A percentile compares a stretch with the other conserved stretches of the same genome.
These are phyloP conservation scores for Parnassius mnemosyne DNA, from an alignment of 2,888 invertebrate genomes.

Conservation along the genomic window DNA sequence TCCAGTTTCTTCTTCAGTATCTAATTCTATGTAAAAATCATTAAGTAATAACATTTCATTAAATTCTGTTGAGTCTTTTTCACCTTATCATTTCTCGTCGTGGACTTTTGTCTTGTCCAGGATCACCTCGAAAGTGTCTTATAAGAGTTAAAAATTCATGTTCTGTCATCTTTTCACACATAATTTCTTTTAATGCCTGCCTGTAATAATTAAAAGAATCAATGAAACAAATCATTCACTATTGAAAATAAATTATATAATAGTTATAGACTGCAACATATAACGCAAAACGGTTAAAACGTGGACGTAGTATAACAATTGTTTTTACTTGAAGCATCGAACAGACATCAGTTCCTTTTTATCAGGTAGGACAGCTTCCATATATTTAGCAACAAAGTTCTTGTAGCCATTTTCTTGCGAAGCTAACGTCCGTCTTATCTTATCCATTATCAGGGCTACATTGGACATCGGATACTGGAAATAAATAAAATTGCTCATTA, in stretches of 20 bases:
- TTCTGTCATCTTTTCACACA: conserved; percentile 86
- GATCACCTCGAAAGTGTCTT: conserved; percentile 84
- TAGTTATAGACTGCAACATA: not conserved
- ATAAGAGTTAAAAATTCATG: conserved; percentile 90
- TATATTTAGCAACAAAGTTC: conserved; percentile 86
- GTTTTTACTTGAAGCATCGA: conserved; percentile 67
- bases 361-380: conserved; percentile 64
- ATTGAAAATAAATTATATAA: conserved; percentile 9
- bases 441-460: conserved; percentile 85
- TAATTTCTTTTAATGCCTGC: conserved; percentile 83
- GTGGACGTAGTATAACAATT: no score
- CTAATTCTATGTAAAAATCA: no score
- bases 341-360: conserved; percentile 69
- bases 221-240: not conserved
- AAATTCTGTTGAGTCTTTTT: not conserved
- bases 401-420: conserved; percentile 84
- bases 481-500: not conserved
- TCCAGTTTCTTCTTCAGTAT: no score
- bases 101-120: conserved; percentile 68
- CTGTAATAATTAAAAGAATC: conserved; percentile 57
- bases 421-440: conserved; percentile 84
- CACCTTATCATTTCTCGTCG: conserved; percentile 68
- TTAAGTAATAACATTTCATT: no score
- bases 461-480: conserved; percentile 87
- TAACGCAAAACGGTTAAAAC: no score